These are phyloP conservation scores for Strigops habroptila DNA, from an alignment of 2,113 vertebrate genomes.

Conservation along the genomic window DNA sequence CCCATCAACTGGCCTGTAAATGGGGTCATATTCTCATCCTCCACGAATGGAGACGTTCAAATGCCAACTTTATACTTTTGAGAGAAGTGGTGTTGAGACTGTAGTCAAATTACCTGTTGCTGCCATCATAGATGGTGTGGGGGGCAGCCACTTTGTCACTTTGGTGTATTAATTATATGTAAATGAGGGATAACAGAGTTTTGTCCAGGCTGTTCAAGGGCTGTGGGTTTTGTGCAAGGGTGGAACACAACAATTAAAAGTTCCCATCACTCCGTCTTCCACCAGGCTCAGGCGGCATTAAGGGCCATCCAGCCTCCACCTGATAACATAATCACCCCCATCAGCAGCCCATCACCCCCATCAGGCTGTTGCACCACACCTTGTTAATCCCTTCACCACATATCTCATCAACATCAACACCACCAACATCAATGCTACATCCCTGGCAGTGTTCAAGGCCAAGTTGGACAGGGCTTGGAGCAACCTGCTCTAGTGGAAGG, in stretches of 20 bases:
- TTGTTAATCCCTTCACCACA: neutral
- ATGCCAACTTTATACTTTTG: neutral
- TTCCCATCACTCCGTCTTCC: neutral
- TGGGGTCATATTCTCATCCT: neutral
- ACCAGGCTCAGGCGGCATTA: neutral
- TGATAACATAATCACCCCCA: neutral
- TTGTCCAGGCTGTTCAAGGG: neutral
- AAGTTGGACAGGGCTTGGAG: no score
- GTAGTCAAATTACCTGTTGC: neutral
- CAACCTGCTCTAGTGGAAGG: no score
- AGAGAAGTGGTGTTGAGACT: neutral
- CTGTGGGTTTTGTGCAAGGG: no score
- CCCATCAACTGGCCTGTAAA: neutral
- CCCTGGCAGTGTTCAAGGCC: no score
- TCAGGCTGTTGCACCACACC: neutral
- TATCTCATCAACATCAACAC: no score
- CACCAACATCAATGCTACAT: no score
- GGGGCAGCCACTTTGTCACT: neutral
- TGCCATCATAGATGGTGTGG: neutral
- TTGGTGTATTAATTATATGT: neutral
- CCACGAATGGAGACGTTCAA: neutral
- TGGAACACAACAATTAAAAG: neutral
- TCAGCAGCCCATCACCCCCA: neutral
- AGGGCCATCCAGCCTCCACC: neutral
- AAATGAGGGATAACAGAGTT: neutral